Conservation (phyloP, 2,888 invertebrate genomes). For the Hermaeophaga mercurialis region DNA sequence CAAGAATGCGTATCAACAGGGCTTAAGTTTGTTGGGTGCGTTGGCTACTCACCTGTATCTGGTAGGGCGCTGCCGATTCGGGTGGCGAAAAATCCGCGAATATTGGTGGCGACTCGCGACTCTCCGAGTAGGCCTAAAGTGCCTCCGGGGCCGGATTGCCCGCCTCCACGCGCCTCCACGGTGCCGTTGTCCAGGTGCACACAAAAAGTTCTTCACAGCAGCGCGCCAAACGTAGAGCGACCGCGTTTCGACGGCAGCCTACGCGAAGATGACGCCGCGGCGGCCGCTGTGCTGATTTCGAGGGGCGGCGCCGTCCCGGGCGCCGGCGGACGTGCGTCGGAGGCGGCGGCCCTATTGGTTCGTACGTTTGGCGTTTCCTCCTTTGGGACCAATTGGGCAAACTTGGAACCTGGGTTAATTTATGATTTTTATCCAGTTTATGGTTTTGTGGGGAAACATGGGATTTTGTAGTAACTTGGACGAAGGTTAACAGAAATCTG, state of each 20-base stretch:
- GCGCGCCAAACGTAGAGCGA: constrained; percentile 44
- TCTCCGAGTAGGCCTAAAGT: constrained; percentile 70
- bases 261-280: constrained; percentile 55
- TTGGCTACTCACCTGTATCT: constrained; percentile 71
- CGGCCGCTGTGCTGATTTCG: constrained; percentile 50
- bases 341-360: constrained; percentile 26
- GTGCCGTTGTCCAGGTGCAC: constrained; percentile 56
- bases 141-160: constrained; percentile 55
- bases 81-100: constrained; percentile 73
- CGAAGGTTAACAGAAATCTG: constrained; percentile 3
- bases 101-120: constrained; percentile 72
- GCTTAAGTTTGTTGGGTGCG: background rate
- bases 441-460: background rate
- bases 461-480: constrained; percentile 10
- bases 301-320: constrained; percentile 43
- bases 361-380: constrained; percentile 47
- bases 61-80: constrained; percentile 71
- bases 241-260: constrained; percentile 49
- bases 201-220: constrained; percentile 40
- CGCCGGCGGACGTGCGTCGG: constrained; percentile 40
- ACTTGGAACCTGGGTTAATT: constrained; percentile 27
- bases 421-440: constrained; percentile 25
- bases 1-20: no score
- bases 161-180: constrained; percentile 53
- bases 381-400: constrained; percentile 44